These are phyloP conservation scores for Epinephelus coioides DNA, from an alignment of 2,797 vertebrate genomes.

Conservation along the genomic window DNA sequence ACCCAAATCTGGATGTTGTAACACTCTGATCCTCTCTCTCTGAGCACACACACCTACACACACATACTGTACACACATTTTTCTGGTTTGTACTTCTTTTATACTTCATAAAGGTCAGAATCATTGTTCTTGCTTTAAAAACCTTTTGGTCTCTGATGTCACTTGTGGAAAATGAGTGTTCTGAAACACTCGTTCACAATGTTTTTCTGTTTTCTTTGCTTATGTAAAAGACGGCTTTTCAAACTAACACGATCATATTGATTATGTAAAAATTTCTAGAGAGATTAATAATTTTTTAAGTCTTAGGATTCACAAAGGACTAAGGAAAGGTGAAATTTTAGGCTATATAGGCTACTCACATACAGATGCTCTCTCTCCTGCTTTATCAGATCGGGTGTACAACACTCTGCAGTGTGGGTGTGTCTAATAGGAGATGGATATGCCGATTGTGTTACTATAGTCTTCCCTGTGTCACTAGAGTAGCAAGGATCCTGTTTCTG, in stretches of 20 bases:
- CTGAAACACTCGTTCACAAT: conserved; percentile 1
- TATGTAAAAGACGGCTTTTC: not conserved
- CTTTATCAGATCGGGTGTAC: conserved; percentile 28
- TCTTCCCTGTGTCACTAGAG: conserved; percentile 11
- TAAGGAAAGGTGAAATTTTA: not conserved
- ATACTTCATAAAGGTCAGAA: conserved; percentile 7
- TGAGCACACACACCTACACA: not conserved
- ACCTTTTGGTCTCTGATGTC: not conserved
- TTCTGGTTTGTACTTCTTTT: conserved; percentile 14
- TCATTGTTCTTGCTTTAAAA: conserved; percentile 2
- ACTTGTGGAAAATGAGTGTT: not conserved
- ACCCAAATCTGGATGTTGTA: not conserved
- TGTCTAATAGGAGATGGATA: not conserved
- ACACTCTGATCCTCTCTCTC: not conserved
- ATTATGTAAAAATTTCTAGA: not conserved
- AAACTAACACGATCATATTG: not conserved
- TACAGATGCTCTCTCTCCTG: conserved; percentile 3
- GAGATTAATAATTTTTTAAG: not conserved
- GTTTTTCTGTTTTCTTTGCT: conserved; percentile 10
- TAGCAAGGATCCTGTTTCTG: conserved; percentile 28
- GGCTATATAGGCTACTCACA: not conserved
- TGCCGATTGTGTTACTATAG: conserved; percentile 40
- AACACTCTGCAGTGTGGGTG: conserved; percentile 7
- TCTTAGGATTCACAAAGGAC: not conserved
- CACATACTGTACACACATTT: not conserved